Conservation (phyloP, 92 coral and sea anemone species). For the Palythoa caribaeorum region DNA sequence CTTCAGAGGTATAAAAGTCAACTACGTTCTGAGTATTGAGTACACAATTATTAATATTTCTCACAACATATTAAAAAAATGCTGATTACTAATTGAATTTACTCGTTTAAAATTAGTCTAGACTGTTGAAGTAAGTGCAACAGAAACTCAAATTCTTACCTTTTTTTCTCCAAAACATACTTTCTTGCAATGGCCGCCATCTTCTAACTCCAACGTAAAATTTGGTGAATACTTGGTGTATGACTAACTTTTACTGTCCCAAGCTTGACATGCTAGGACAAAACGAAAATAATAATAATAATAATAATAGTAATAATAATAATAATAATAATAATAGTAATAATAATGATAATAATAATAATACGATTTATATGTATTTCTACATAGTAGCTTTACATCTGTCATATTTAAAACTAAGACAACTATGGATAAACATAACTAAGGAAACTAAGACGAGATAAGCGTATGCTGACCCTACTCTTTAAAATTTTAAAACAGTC, state of each 20-base stretch:
- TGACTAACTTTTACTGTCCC: not conserved
- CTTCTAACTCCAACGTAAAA: slow-evolving; percentile 26
- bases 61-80: not conserved
- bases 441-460: too few species aligned
- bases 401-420: too few species aligned
- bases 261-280: too few species aligned
- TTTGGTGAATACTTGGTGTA: slow-evolving; percentile 10
- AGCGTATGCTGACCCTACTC: too few species aligned
- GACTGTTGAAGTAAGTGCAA: not conserved
- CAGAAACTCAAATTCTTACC: slow-evolving; percentile 55
- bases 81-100: not conserved
- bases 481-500: too few species aligned
- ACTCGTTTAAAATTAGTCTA: not conserved
- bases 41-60: not conserved
- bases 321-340: too few species aligned
- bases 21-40: not conserved
- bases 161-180: slow-evolving; percentile 88
- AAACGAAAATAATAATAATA: too few species aligned
- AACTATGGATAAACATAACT: too few species aligned
- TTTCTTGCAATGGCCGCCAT: slow-evolving; percentile 97
- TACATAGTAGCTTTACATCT: too few species aligned
- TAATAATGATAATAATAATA: too few species aligned
- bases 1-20: slow-evolving; percentile 27
- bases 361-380: too few species aligned
- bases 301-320: too few species aligned